These are phyloP conservation scores for Megastigmus dorsalis DNA, from an alignment of 2,888 invertebrate genomes.

Conservation along the genomic window DNA sequence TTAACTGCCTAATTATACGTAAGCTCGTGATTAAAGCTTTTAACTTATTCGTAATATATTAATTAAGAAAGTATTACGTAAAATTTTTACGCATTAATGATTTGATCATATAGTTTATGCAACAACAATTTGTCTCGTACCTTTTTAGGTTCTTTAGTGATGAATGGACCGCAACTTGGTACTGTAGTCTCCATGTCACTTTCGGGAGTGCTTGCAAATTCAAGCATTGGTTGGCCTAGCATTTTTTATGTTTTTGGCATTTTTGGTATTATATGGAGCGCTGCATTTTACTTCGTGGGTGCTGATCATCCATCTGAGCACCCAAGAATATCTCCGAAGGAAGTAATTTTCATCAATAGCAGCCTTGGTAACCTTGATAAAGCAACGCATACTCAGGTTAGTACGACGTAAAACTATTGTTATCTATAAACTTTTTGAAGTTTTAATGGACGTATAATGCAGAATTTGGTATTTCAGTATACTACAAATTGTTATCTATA, in stretches of 20 bases:
- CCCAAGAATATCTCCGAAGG: constrained; percentile 77
- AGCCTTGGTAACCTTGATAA: constrained; percentile 76
- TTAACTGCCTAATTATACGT: too few relatives aligned
- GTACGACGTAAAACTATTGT: neutral
- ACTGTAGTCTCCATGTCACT: constrained; percentile 80
- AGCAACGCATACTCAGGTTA: constrained; percentile 75
- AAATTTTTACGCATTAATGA: too few relatives aligned
- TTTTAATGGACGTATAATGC: too few relatives aligned
- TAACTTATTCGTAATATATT: too few relatives aligned
- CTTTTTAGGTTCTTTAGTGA: constrained; percentile 64
- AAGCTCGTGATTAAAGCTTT: too few relatives aligned
- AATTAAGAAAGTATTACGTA: too few relatives aligned
- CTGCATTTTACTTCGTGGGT: constrained; percentile 77
- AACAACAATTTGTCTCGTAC: too few relatives aligned
- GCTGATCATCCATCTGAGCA: constrained; percentile 79
- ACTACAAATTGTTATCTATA: neutral
- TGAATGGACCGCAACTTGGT: constrained; percentile 80
- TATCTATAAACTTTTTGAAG: neutral
- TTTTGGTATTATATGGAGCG: constrained; percentile 76
- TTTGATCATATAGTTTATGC: too few relatives aligned
- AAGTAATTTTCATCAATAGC: constrained; percentile 81
- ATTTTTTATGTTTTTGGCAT: constrained; percentile 80
- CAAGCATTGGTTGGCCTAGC: constrained; percentile 81
- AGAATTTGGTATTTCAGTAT: neutral
- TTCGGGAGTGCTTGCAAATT: constrained; percentile 79